These are phyloP conservation scores for Hydrophis major DNA, from an alignment of 2,797 vertebrate genomes.

Conservation along the genomic window DNA sequence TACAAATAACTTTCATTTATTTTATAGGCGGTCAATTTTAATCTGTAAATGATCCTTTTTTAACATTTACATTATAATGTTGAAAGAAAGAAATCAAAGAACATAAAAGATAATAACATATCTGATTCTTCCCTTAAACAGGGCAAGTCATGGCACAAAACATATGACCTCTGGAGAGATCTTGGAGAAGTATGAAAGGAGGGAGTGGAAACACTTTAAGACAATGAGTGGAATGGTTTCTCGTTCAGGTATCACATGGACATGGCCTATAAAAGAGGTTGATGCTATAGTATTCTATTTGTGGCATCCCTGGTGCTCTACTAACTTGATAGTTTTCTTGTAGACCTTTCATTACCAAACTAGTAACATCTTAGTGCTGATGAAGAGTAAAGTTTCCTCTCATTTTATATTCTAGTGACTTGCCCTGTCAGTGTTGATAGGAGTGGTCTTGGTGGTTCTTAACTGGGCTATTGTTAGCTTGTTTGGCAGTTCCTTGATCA, in stretches of 20 bases:
- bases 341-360: background rate
- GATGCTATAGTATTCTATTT: background rate
- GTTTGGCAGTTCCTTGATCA: background rate
- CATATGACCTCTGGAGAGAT: constrained; percentile 81
- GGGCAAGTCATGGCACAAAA: constrained; percentile 88
- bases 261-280: background rate
- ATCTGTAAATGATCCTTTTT: background rate
- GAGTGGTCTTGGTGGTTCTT: background rate
- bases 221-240: constrained; percentile 83
- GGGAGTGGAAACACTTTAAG: constrained; percentile 89
- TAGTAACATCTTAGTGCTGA: background rate
- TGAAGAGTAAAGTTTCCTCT: background rate
- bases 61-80: background rate
- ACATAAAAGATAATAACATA: constrained; percentile 4
- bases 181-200: constrained; percentile 80
- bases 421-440: background rate
- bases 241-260: constrained; percentile 79
- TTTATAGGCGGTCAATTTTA: background rate
- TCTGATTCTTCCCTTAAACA: constrained; percentile 51
- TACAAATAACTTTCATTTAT: background rate
- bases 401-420: background rate
- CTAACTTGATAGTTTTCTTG: background rate
- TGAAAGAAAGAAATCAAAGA: background rate
- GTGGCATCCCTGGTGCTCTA: background rate
- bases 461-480: background rate